Conservation (phyloP, 2,113 vertebrate species). For the Apodemus sylvaticus region DNA sequence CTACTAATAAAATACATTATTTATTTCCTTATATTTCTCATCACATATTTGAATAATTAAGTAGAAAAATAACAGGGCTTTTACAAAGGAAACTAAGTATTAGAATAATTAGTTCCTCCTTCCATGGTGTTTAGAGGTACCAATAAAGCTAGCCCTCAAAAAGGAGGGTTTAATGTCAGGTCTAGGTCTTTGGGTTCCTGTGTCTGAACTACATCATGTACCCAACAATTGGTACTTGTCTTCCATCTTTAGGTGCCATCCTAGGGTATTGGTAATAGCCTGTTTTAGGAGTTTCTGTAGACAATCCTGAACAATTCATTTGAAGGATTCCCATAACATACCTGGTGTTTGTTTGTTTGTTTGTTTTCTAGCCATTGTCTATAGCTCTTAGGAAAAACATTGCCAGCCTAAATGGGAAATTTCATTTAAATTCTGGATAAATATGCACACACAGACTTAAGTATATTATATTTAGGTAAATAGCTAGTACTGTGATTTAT, state of each 20-base stretch:
- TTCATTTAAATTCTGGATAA: neutral
- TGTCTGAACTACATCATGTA: neutral
- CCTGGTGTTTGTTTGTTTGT: neutral
- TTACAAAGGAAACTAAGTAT: conserved; percentile 22
- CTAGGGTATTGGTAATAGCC: neutral
- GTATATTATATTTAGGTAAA: neutral
- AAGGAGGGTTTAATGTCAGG: neutral
- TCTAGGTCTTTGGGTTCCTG: neutral
- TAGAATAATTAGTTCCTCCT: neutral
- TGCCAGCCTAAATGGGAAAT: neutral
- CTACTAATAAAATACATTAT: neutral
- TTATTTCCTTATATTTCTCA: conserved; percentile 53
- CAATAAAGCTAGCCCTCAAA: neutral
- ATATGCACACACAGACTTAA: neutral
- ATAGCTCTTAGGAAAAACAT: neutral
- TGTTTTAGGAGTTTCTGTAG: neutral
- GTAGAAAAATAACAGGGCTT: conserved; percentile 50
- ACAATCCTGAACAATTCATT: neutral
- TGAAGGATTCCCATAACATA: neutral
- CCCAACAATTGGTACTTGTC: neutral
- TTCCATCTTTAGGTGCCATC: neutral
- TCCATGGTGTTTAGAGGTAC: neutral
- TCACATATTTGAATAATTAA: conserved; percentile 38
- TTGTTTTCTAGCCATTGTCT: neutral
- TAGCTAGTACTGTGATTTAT: neutral